Evolutionary conservation across 2,113 vertebrate genomes (phyloP), one percentile per base, ranked within the genome.

Genomic region (Aphelocoma coerulescens): DNA sequence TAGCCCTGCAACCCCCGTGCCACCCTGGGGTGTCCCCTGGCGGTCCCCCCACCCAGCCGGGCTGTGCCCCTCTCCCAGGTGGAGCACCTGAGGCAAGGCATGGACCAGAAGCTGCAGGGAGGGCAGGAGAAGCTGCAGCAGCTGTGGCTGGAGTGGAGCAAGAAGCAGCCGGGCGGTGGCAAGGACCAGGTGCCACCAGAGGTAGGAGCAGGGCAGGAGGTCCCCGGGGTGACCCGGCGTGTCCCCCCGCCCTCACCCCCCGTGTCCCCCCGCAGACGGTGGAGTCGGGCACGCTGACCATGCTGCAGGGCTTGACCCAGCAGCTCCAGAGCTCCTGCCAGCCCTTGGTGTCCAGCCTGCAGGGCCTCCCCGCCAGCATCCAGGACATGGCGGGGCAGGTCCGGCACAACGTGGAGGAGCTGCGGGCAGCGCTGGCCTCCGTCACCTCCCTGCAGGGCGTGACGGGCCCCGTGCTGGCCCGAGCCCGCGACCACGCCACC

Each of bases 111-210:
- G 20, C 20, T 98, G 58, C 98, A 97, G 4, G 98, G 96, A 11
- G 96, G 98, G 13, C 97, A 98, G 1, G 98, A 98, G 93, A 98
- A 98, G 96, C 97, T 98, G 91, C 98, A 98, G 35, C 98, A 99
- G 95, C 97, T 97, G 55, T 99, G 98, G 98, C 85, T 83, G 12
- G 98, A 98, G 74, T 99, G 99, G 98, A 98, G 93, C 76, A 96
- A 97, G 90, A 72, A 96, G 87, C 88, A 96, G 76, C 95, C 88
- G 0, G 88, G 46, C 0, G 35, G 30, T 2, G 57, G 37, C 44
- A 46, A 92, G 41, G 93, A 95, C 3, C 54, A 82, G 85, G 63
- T 39, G 63, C 67, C 94, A 10, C 91, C 92, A 0, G 95, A 91
- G 92, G 96, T 96, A 73, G 37, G 79, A 65, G 44, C 43, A 16